Base-by-base conservation (phyloP, 2,888 invertebrate species). In the Thelaira solivaga region DNA sequence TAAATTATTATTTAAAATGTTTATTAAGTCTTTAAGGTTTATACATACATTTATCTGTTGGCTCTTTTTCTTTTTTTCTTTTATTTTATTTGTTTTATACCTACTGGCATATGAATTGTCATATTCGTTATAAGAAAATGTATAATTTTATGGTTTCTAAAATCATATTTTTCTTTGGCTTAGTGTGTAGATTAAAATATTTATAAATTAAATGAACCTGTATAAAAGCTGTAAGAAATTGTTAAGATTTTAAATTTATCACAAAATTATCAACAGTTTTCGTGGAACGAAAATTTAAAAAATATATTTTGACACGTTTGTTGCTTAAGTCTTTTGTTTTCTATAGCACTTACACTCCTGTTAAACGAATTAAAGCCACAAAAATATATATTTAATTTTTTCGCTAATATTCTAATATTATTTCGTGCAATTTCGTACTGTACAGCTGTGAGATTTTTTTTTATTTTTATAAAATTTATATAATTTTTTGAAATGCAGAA, bases 81-180 rank as follows among this genome's bases (percentile, higher is more conserved):
- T 36, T 16, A 4, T 29, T 69, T 36, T 51, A n/a, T 43, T 59
- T 65, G n/a, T 39, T 55, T 39, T 18, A 47, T 45, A 65, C 43
- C 39, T 69, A 68, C 64, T 59, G 51, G 73, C 49, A 51, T 51
- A 41, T 39, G 39, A 73, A 68, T 68, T 59, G 51, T 77, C 49
- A 51, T 51, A 41, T 39, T 20, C 18, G 45, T 13, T 26, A 36
- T 8, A 18, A 36, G 51, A 68, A 68, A 72, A 26, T 62, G 29
- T 41, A 53, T 49, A 49, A 77, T 73, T 73, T 78, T 73, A 68
- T 68, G 73, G 1, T 13, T 62, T 20, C 41, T 24, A 51, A 55
- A 18, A 13, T 20, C 11, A 47, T 18, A 53, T 43, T 18, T 29
- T 64, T 20, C 2, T 41, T 4, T 34, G 5, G 13, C n/a, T 36